phyloP scores from a whole-genome alignment of 2,888 invertebrate genomes.

The Mongoloraphidia duomilia region DNA sequence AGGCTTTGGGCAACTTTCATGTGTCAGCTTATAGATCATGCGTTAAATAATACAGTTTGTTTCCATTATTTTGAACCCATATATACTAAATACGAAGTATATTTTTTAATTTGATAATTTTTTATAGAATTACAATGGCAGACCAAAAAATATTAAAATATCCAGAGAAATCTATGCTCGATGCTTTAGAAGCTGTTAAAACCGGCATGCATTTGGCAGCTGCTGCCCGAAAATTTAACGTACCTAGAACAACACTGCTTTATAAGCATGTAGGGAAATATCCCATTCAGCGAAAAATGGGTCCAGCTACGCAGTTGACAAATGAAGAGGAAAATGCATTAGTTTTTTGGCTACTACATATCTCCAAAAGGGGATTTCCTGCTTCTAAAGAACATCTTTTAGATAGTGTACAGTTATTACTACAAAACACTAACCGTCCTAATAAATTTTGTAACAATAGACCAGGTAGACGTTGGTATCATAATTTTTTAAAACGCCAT shows the following conservation, averaged over 20 bases:
- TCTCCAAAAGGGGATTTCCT: slow-evolving; percentile 20
- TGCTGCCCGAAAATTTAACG: slow-evolving; percentile 13
- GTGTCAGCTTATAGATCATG: too few relatives aligned
- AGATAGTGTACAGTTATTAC: slow-evolving; percentile 16
- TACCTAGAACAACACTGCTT: slow-evolving; percentile 12
- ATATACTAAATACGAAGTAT: too few relatives aligned
- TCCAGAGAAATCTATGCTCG: slow-evolving; percentile 9
- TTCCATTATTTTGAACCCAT: too few relatives aligned
- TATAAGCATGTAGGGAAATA: slow-evolving; percentile 10
- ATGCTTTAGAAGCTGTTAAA: slow-evolving; percentile 10
- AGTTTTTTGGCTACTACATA: slow-evolving; percentile 16
- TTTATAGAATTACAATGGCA: not conserved
- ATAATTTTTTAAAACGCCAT: slow-evolving; percentile 7
- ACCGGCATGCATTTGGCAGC: slow-evolving; percentile 10
- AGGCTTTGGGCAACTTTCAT: too few relatives aligned
- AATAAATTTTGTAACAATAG: slow-evolving; percentile 18
- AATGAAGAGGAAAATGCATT: slow-evolving; percentile 5
- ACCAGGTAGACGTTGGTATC: slow-evolving; percentile 22
- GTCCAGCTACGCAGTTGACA: slow-evolving; percentile 4
- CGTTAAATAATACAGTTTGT: too few relatives aligned
- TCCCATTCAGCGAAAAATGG: slow-evolving; percentile 3
- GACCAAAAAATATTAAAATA: slow-evolving; percentile 7
- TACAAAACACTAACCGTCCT: slow-evolving; percentile 15
- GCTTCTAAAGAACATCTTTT: slow-evolving; percentile 20
- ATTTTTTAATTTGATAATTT: too few relatives aligned